A percentile compares a stretch with the other conserved stretches of the same genome.
These are phyloP conservation scores for Dicerorhinus sumatrensis DNA, from an alignment of 2,113 vertebrate species.

Conservation along the genomic window DNA sequence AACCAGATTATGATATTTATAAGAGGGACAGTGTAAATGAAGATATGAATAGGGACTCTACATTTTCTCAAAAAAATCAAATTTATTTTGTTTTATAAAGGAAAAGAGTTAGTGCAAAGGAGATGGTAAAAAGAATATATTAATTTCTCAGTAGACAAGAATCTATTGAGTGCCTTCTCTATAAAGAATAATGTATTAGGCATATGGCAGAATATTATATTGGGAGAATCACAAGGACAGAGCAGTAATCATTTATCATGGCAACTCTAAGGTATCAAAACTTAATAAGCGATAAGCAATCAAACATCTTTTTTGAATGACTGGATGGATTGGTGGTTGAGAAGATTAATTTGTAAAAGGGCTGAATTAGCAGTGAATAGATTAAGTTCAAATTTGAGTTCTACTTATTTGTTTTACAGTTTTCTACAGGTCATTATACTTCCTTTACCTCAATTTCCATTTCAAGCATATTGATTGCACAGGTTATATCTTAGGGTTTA, in stretches of 20 bases:
- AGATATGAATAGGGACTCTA: background rate
- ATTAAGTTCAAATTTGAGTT: background rate
- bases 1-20: background rate
- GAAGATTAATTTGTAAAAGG: background rate
- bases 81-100: background rate
- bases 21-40: background rate
- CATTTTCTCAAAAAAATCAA: background rate
- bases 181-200: background rate
- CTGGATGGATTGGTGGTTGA: background rate
- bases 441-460: background rate
- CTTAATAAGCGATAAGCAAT: background rate
- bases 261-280: background rate
- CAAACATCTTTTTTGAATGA: background rate
- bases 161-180: background rate
- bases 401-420: background rate
- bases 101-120: background rate
- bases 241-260: background rate
- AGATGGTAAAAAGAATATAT: background rate
- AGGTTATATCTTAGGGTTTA: background rate
- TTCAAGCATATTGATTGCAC: background rate
- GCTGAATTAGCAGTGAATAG: background rate
- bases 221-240: background rate
- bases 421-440: background rate
- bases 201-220: background rate
- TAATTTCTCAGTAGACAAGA: background rate